Conservation (phyloP, 1,140 invertebrate genomes). For the Glomeris maerens region DNA sequence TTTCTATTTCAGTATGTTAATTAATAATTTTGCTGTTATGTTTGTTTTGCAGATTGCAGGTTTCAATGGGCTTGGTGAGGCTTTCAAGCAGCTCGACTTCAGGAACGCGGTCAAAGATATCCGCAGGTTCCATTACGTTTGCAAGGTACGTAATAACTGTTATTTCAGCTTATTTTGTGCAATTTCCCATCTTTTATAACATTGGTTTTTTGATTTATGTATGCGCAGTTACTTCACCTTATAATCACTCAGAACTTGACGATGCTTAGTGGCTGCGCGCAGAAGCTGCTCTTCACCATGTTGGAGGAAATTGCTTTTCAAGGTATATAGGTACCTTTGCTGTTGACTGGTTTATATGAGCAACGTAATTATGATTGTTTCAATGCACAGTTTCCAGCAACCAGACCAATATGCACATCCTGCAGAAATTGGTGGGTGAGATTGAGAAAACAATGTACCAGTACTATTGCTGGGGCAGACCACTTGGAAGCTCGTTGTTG, state of each 20-base stretch:
- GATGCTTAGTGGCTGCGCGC: constrained; percentile 77
- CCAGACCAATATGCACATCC: constrained; percentile 70
- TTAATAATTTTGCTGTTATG: constrained; percentile 13
- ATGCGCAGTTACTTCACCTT: constrained; percentile 54
- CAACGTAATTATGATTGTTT: constrained; percentile 6
- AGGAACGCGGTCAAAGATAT: constrained; percentile 84
- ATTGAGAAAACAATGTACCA: constrained; percentile 49
- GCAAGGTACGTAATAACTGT: constrained; percentile 45
- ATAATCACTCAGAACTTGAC: constrained; percentile 69
- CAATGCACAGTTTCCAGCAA: constrained; percentile 53
- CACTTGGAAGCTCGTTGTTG: constrained; percentile 68
- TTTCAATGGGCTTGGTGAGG: constrained; percentile 88
- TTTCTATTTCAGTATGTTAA: no score
- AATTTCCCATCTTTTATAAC: not conserved
- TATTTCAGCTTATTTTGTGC: no score
- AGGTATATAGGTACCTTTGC: constrained; percentile 39
- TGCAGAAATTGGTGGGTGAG: constrained; percentile 59
- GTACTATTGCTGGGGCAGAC: constrained; percentile 64
- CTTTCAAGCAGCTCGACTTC: constrained; percentile 84
- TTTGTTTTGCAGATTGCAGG: constrained; percentile 60
- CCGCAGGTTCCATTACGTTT: constrained; percentile 90
- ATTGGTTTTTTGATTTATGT: constrained; percentile 5
- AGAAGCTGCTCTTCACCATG: constrained; percentile 82
- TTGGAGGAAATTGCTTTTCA: constrained; percentile 83
- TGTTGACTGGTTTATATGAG: not conserved